A percentile compares a stretch with the other conserved stretches of the same genome.
Conservation (phyloP, 2,797 vertebrate species). For the Hoplostethus mediterraneus region DNA sequence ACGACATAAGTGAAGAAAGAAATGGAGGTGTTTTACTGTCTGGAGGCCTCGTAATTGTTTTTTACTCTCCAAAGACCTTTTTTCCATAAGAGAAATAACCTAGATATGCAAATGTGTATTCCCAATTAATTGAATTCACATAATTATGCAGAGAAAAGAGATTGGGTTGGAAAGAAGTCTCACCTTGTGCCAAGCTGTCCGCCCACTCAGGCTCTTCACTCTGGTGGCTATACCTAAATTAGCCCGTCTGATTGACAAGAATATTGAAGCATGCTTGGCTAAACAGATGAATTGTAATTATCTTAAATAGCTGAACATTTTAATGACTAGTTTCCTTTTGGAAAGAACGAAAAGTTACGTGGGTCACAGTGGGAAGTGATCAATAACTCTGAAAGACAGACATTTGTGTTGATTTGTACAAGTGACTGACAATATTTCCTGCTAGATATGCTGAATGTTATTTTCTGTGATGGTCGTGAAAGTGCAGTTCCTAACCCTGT, state of each 20-base stretch:
- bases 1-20: slow-evolving; percentile 37
- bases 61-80: slow-evolving; percentile 71
- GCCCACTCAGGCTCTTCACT: slow-evolving; percentile 52
- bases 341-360: slow-evolving; percentile 38
- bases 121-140: slow-evolving; percentile 79
- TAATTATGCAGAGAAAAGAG: slow-evolving; percentile 78
- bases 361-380: slow-evolving; percentile 33
- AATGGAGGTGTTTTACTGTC: slow-evolving; percentile 66
- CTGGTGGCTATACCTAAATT: slow-evolving; percentile 75
- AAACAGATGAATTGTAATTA: slow-evolving; percentile 71
- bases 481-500: not conserved
- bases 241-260: slow-evolving; percentile 51
- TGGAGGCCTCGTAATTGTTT: slow-evolving; percentile 80
- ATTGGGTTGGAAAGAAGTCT: slow-evolving; percentile 62
- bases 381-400: slow-evolving; percentile 18
- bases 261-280: slow-evolving; percentile 62
- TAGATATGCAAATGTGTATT: slow-evolving; percentile 76
- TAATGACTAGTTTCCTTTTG: slow-evolving; percentile 55
- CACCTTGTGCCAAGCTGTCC: slow-evolving; percentile 63
- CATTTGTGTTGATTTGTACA: not conserved
- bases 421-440: no score
- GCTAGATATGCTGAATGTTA: no score
- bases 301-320: slow-evolving; percentile 60
- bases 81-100: slow-evolving; percentile 73
- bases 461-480: slow-evolving; percentile 8